phyloP scores from a whole-genome alignment of 1,140 invertebrate species.

The Cepaea nemoralis region DNA sequence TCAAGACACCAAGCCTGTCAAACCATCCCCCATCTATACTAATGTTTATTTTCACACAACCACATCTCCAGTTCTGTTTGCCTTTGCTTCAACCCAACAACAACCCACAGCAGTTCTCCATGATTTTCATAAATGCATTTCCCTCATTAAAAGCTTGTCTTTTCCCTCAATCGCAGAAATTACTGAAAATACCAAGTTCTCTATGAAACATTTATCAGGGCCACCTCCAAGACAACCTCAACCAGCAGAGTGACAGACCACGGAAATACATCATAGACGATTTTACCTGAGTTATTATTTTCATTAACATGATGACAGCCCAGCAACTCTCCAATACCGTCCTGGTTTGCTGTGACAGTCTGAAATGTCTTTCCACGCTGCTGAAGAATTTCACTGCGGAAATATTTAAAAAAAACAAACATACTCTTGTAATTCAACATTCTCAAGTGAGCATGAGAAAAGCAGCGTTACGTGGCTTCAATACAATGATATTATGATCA shows the following conservation, averaged over 20 bases:
- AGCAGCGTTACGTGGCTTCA: background rate
- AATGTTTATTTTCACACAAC: too few species aligned
- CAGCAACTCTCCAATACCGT: slow-evolving; percentile 16
- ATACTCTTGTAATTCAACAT: background rate
- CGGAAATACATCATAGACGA: background rate
- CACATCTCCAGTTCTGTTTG: too few species aligned
- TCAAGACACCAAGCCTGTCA: too few species aligned
- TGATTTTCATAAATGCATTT: too few species aligned
- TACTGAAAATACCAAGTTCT: too few species aligned
- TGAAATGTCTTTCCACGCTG: background rate
- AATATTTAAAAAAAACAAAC: background rate
- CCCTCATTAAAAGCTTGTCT: too few species aligned
- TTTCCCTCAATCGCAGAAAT: too few species aligned
- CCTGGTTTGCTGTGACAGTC: slow-evolving; percentile 9
- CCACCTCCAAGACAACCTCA: too few species aligned
- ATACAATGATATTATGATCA: background rate
- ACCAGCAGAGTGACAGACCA: background rate
- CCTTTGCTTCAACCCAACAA: too few species aligned
- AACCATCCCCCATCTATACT: too few species aligned
- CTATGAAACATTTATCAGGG: too few species aligned
- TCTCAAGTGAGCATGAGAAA: background rate
- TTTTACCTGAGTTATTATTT: slow-evolving; percentile 23
- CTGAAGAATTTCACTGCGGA: slow-evolving; percentile 25
- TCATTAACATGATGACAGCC: slow-evolving; percentile 18
- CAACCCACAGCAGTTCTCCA: too few species aligned